Conservation (phyloP, 2,113 vertebrate species). For the Rhineura floridana region DNA sequence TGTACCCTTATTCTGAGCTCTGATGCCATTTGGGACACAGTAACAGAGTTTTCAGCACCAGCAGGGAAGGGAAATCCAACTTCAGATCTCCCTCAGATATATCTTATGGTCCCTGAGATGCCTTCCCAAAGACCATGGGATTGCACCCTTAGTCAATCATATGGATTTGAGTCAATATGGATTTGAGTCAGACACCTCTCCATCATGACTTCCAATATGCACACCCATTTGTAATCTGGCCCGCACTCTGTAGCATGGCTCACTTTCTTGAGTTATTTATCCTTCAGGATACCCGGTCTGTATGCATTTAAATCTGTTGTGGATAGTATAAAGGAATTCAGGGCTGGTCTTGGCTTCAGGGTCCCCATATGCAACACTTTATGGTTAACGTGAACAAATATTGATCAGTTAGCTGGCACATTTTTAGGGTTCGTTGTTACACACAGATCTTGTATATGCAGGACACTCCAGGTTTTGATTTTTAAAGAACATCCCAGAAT, state of each 20-base stretch:
- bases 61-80: too few species aligned
- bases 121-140: too few species aligned
- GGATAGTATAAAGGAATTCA: not conserved
- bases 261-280: not conserved
- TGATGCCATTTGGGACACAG: too few species aligned
- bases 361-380: not conserved
- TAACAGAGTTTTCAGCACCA: too few species aligned
- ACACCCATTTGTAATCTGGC: too few species aligned
- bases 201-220: not conserved
- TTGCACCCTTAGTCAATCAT: too few species aligned
- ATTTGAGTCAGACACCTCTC: not conserved
- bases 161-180: too few species aligned
- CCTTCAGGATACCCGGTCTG: not conserved
- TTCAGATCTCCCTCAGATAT: too few species aligned
- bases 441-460: not conserved
- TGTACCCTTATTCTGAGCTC: too few species aligned
- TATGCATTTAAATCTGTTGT: not conserved
- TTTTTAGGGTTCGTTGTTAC: not conserved
- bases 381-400: not conserved
- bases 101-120: too few species aligned
- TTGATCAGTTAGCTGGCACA: not conserved
- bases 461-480: not conserved
- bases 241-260: not conserved
- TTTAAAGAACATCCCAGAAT: not conserved
- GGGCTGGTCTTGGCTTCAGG: not conserved